A percentile compares a stretch with the other conserved stretches of the same genome.
These are phyloP conservation scores for Isotomurus palustris DNA, from an alignment of 2,888 invertebrate genomes.

Conservation along the genomic window DNA sequence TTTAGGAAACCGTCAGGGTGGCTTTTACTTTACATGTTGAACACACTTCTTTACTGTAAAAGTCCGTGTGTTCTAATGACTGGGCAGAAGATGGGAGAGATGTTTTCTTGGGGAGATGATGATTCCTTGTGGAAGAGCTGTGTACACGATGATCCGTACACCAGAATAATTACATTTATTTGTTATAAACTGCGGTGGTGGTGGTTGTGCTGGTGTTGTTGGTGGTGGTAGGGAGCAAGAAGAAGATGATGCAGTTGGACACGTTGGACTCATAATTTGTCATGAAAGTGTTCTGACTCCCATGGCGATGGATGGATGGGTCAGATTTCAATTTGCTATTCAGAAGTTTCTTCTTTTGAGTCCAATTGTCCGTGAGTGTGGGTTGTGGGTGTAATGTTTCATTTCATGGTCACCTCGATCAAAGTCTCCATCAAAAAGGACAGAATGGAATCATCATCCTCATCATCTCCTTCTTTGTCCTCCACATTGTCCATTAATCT, in stretches of 20 bases:
- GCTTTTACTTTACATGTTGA: no score
- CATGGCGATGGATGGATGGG: background rate
- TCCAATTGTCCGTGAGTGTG: background rate
- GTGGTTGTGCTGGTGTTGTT: background rate
- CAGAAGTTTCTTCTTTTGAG: constrained; percentile 13
- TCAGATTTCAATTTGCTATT: constrained; percentile 12
- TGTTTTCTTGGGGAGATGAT: no score
- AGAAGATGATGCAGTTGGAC: background rate
- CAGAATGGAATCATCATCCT: constrained; percentile 12
- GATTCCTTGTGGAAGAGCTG: no score
- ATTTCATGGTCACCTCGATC: constrained; percentile 11
- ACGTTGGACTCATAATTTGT: constrained; percentile 11
- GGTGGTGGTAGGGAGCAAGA: background rate
- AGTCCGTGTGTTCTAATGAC: no score
- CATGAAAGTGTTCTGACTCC: constrained; percentile 4
- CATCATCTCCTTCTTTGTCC: constrained; percentile 7
- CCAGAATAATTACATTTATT: no score
- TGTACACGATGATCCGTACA: no score
- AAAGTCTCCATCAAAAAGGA: constrained; percentile 5
- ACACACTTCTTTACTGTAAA: no score
- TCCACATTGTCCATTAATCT: background rate
- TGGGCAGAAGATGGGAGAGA: no score
- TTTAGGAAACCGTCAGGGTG: no score
- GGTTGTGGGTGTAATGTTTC: background rate
- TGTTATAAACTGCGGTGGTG: no score